Evolutionary conservation across 2,797 vertebrate species (phyloP).

Genomic region (Apogon hyalosoma): DNA sequence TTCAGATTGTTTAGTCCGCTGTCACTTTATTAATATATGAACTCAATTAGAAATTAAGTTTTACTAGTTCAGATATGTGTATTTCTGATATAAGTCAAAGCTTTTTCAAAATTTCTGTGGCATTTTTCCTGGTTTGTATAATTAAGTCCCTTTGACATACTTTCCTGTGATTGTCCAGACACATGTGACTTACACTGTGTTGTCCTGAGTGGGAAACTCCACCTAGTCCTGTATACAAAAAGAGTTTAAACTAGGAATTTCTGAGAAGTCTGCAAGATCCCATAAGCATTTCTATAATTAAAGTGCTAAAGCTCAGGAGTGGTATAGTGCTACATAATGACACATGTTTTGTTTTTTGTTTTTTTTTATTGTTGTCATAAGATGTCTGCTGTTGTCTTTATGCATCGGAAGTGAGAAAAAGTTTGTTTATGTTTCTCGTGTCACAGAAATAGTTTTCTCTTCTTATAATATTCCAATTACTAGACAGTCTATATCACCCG

Average conservation of each 20-base stretch:
- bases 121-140: constrained; percentile 27
- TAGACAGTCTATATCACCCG: constrained; percentile 2
- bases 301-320: background rate
- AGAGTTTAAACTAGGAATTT: constrained; percentile 43
- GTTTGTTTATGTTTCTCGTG: background rate
- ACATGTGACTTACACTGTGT: constrained; percentile 30
- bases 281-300: background rate
- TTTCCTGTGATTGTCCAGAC: constrained; percentile 72
- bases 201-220: constrained; percentile 61
- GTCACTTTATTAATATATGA: background rate
- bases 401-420: background rate
- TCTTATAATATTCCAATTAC: background rate
- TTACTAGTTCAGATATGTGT: background rate
- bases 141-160: constrained; percentile 36
- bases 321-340: background rate
- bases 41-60: background rate
- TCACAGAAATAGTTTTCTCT: constrained; percentile 10
- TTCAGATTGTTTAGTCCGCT: background rate
- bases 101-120: constrained; percentile 4
- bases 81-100: too few relatives aligned
- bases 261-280: background rate
- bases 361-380: constrained; percentile 4
- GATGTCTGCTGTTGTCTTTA: background rate
- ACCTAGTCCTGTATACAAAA: constrained; percentile 49
- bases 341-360: background rate